Evolutionary conservation across 1,140 invertebrate species (phyloP).

Genomic region (Drosophila eugracilis): DNA sequence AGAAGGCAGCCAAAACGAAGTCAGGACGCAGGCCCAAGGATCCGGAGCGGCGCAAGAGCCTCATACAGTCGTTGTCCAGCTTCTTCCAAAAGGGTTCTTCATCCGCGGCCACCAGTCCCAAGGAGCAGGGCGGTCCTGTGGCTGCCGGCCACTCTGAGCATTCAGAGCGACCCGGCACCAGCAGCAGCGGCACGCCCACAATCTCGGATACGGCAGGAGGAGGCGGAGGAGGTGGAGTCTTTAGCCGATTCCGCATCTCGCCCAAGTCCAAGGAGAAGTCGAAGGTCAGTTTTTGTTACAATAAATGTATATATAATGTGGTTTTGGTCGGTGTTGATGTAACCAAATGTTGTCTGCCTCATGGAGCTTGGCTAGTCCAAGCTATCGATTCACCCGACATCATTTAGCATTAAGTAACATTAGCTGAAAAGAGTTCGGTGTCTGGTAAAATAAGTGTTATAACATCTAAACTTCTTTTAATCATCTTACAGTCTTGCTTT

Average conservation of each 20-base stretch:
- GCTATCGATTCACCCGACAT: slow-evolving; percentile 6
- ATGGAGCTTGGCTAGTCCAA: slow-evolving; percentile 1
- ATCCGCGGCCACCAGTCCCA: slow-evolving; percentile 51
- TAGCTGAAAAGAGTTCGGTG: slow-evolving; percentile 2
- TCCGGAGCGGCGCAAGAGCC: slow-evolving; percentile 90
- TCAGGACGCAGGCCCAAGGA: slow-evolving; percentile 87
- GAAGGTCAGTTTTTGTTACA: slow-evolving; percentile 86
- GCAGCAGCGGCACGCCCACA: slow-evolving; percentile 74
- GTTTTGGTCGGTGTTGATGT: slow-evolving; percentile 17
- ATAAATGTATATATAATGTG: background rate
- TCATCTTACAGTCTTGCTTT: slow-evolving; percentile 85
- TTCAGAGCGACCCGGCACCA: slow-evolving; percentile 77
- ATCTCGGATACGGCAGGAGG: slow-evolving; percentile 49
- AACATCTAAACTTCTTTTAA: slow-evolving; percentile 54
- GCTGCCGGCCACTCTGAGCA: slow-evolving; percentile 73
- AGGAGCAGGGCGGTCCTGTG: slow-evolving; percentile 57
- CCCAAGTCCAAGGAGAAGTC: slow-evolving; percentile 89
- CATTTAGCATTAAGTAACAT: slow-evolving; percentile 20
- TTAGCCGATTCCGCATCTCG: slow-evolving; percentile 88
- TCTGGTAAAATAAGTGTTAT: slow-evolving; percentile 50
- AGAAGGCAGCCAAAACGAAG: slow-evolving; percentile 78
- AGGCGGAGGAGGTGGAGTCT: slow-evolving; percentile 84
- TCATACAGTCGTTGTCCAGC: slow-evolving; percentile 93
- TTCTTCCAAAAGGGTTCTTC: slow-evolving; percentile 88
- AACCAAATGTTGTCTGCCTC: slow-evolving; percentile 21